phyloP scores from a whole-genome alignment of 2,888 invertebrate species.

The Charanyca ferruginea region DNA sequence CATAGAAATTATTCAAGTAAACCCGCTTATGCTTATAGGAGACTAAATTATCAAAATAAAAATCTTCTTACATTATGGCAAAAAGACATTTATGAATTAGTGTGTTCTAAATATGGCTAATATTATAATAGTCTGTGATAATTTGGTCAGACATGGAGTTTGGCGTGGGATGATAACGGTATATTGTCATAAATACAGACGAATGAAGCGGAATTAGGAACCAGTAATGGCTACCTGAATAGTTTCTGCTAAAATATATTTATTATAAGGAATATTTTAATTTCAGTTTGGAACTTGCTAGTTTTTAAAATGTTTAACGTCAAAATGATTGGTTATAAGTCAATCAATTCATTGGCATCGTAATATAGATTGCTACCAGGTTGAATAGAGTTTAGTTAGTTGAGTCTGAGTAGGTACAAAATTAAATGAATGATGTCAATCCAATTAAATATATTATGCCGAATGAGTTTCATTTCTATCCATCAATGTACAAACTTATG shows the following conservation, averaged over 20 bases:
- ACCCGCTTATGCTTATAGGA: not conserved
- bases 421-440: too few species aligned
- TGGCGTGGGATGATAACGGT: slow-evolving; percentile 59
- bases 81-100: slow-evolving; percentile 3
- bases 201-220: slow-evolving; percentile 4
- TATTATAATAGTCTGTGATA: slow-evolving; percentile 24
- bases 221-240: slow-evolving; percentile 14
- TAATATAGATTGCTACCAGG: too few species aligned
- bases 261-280: not conserved
- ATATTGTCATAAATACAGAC: slow-evolving; percentile 17
- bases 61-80: slow-evolving; percentile 1
- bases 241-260: slow-evolving; percentile 6
- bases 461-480: too few species aligned
- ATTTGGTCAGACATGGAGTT: slow-evolving; percentile 44
- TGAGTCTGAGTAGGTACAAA: too few species aligned
- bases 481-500: too few species aligned
- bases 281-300: not conserved
- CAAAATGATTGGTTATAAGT: too few species aligned
- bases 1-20: not conserved
- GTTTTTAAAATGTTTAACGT: not conserved
- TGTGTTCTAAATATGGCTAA: slow-evolving; percentile 37
- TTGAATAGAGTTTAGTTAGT: too few species aligned
- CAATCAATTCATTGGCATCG: too few species aligned
- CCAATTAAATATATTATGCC: too few species aligned
- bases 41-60: not conserved